These are phyloP conservation scores for Andrena dorsata DNA, from an alignment of 2,888 invertebrate species.

Conservation along the genomic window DNA sequence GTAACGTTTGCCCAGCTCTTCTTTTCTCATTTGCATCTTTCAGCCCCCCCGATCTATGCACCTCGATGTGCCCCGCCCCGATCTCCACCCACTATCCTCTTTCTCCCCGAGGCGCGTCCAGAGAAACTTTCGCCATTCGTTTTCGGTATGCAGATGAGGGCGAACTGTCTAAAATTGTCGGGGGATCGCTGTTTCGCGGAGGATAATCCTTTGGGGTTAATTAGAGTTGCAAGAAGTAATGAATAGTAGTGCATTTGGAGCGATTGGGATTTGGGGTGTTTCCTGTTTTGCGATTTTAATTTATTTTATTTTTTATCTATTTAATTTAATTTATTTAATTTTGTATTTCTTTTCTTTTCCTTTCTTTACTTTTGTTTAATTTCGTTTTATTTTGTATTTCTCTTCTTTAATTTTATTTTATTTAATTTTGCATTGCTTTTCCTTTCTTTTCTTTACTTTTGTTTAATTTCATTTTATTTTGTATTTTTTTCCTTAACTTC, in stretches of 20 bases:
- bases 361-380: background rate
- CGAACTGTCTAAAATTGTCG: background rate
- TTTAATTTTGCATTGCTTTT: too few relatives aligned
- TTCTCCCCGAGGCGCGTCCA: background rate
- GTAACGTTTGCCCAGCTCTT: slow-evolving; percentile 74
- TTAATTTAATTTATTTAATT: background rate
- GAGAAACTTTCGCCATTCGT: background rate
- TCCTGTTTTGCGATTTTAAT: background rate
- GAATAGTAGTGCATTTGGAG: background rate
- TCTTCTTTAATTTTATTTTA: too few relatives aligned
- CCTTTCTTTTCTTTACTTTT: too few relatives aligned
- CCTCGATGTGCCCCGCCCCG: too few relatives aligned
- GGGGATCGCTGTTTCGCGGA: background rate
- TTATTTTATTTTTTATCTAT: background rate
- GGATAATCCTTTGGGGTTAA: background rate
- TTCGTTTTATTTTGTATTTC: background rate
- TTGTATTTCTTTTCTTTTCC: background rate
- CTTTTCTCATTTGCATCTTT: slow-evolving; percentile 36
- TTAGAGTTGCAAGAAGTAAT: background rate
- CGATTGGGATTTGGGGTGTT: background rate
- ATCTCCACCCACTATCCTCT: background rate
- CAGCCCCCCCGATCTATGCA: background rate
- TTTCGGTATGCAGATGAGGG: background rate
- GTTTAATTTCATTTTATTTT: background rate
- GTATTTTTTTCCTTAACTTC: background rate